phyloP scores from a whole-genome alignment of 1,140 invertebrate genomes.

The Drosophila melanogaster region Release_6_plus_ISO1_MT NT_033777.3:22659001-22659500 shows the following conservation, averaged over 20 bases:
- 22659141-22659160: constrained; percentile 78
- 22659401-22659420: constrained; percentile 36
- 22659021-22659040: constrained; percentile 88
- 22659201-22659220: constrained; percentile 47
- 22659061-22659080: constrained; percentile 47
- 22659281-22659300: too few species aligned
- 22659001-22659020: constrained; percentile 57
- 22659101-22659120: constrained; percentile 51
- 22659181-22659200: constrained; percentile 57
- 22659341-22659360: constrained; percentile 28
- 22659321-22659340: neutral
- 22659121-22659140: constrained; percentile 22
- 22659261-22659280: too few species aligned
- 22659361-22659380: constrained; percentile 42
- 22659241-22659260: neutral
- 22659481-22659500: neutral
- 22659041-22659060: constrained; percentile 89
- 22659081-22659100: constrained; percentile 31
- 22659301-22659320: constrained; percentile 1
- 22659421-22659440: constrained; percentile 68
- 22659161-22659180: constrained; percentile 53
- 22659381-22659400: constrained; percentile 74
- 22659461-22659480: neutral
- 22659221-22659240: constrained; percentile 40
- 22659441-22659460: constrained; percentile 42